Conservation (phyloP, 2,113 vertebrate genomes). For the Neotragus moschatus region DNA sequence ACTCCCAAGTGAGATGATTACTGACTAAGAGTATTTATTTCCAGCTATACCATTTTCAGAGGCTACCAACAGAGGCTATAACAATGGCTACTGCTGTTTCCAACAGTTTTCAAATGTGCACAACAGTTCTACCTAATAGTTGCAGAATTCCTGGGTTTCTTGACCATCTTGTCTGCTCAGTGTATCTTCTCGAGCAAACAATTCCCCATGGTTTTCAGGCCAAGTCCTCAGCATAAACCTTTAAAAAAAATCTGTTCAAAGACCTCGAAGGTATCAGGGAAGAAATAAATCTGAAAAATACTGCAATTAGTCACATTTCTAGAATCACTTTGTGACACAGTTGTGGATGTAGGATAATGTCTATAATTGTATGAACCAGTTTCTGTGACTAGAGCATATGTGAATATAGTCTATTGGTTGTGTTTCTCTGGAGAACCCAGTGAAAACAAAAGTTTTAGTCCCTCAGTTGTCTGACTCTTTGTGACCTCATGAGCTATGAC, state of each 20-base stretch:
- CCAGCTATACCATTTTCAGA: neutral
- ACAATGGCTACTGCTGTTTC: neutral
- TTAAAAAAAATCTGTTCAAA: neutral
- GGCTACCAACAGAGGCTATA: neutral
- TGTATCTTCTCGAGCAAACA: neutral
- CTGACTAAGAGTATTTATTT: neutral
- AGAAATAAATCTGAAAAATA: neutral
- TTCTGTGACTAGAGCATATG: neutral
- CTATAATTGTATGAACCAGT: neutral
- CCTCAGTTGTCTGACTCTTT: neutral
- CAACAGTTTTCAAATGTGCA: neutral
- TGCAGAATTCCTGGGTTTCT: neutral
- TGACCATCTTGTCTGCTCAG: neutral
- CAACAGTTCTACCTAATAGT: neutral
- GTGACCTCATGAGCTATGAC: neutral
- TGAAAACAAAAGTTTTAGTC: neutral
- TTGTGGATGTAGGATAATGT: neutral
- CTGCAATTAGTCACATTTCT: neutral
- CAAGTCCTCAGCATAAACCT: neutral
- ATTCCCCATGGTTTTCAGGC: neutral
- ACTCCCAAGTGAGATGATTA: neutral
- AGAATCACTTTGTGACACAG: neutral
- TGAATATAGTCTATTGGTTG: neutral
- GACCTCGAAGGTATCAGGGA: neutral
- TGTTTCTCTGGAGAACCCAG: neutral